These are phyloP conservation scores for Halocynthia roretzi DNA, from an alignment of 23 tunicate species.

Conservation along the genomic window DNA sequence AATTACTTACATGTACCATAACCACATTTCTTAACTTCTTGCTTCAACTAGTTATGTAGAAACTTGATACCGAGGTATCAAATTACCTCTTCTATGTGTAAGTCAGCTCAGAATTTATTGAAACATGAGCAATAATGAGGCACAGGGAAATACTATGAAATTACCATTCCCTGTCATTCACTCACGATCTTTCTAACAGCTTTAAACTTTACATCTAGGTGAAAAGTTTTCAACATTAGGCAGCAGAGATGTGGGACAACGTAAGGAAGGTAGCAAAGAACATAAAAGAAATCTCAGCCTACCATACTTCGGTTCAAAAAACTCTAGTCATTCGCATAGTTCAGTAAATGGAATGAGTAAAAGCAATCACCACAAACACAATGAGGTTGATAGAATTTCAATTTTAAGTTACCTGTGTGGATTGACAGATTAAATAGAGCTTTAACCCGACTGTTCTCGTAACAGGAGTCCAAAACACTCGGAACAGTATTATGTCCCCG, in stretches of 20 bases:
- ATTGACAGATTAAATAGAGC: neutral
- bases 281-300: constrained; percentile 80
- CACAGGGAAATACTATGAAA: no score
- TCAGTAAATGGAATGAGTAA: constrained; percentile 7
- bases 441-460: neutral
- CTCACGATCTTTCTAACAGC: no score
- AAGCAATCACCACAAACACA: neutral
- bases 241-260: neutral
- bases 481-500: constrained; percentile 73
- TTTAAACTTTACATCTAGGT: no score
- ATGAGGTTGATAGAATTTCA: neutral
- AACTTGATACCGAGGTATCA: no score
- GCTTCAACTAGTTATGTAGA: no score
- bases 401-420: neutral
- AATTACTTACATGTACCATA: no score
- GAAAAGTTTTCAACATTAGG: constrained; percentile 84
- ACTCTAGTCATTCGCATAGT: neutral
- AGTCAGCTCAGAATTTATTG: no score
- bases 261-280: constrained; percentile 47
- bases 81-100: no score
- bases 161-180: no score
- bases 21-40: no score
- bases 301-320: constrained; percentile 66
- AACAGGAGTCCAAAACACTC: constrained; percentile 7
- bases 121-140: no score